A percentile compares a stretch with the other conserved stretches of the same genome.
These are phyloP conservation scores for Eudorcas thomsonii DNA, from an alignment of 2,113 vertebrate genomes.

Conservation along the genomic window DNA sequence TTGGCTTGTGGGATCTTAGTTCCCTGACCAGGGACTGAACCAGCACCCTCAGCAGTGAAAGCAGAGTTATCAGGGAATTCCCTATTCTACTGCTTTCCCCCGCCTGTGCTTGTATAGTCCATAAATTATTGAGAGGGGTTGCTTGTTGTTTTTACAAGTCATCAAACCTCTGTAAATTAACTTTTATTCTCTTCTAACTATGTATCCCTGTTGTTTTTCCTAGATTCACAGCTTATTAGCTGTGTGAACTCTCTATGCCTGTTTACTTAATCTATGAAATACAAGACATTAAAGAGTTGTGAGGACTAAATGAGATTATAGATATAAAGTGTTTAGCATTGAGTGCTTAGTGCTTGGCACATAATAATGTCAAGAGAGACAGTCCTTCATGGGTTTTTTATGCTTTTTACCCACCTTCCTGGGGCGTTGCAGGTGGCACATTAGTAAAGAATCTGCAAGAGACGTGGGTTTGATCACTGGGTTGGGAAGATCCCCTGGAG, in stretches of 20 bases:
- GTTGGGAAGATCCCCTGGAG: background rate
- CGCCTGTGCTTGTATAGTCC: background rate
- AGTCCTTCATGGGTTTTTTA: background rate
- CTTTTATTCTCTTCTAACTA: background rate
- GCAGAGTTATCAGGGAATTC: background rate
- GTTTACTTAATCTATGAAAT: constrained; percentile 1
- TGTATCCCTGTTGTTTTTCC: background rate
- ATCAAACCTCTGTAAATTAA: background rate
- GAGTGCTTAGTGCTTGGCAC: background rate
- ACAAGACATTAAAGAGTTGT: background rate
- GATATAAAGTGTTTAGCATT: background rate
- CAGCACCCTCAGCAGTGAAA: background rate
- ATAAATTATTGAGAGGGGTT: background rate
- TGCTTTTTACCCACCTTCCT: background rate
- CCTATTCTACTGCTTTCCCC: background rate
- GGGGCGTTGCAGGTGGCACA: background rate
- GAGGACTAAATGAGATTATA: background rate
- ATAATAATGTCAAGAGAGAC: background rate
- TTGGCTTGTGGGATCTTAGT: background rate
- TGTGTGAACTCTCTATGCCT: background rate
- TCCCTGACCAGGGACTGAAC: background rate
- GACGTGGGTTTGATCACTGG: background rate
- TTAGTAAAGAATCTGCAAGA: background rate
- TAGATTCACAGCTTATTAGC: background rate
- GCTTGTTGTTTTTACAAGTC: background rate